phyloP scores from a whole-genome alignment of 2,113 vertebrate genomes.

The Coturnix japonica region DNA sequence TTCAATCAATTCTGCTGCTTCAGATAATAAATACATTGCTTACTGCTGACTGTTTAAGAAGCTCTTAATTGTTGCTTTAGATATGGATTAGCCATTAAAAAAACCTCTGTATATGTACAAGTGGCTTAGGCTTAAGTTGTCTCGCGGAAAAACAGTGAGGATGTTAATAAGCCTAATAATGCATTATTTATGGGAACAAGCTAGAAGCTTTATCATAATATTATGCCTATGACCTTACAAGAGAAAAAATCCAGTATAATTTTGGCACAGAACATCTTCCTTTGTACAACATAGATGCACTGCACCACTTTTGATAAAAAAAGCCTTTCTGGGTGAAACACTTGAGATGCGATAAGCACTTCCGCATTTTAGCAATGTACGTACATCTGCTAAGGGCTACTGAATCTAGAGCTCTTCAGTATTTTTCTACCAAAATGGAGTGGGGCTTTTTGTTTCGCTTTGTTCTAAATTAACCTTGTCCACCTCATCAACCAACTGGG shows the following conservation, averaged over 20 bases:
- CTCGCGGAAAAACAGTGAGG: background rate
- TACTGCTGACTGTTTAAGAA: background rate
- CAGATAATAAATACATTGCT: background rate
- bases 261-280: background rate
- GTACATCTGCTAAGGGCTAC: background rate
- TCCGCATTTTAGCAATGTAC: background rate
- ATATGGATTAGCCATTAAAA: background rate
- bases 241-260: background rate
- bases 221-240: background rate
- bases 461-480: background rate
- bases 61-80: background rate
- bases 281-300: background rate
- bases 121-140: background rate
- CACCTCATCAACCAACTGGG: background rate
- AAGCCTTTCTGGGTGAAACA: background rate
- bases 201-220: background rate
- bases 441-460: background rate
- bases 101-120: background rate
- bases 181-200: conserved; percentile 7
- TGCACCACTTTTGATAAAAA: background rate
- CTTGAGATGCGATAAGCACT: background rate
- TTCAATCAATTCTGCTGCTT: background rate
- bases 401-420: background rate
- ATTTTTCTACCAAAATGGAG: background rate
- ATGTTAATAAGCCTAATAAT: conserved; percentile 14